phyloP scores from a whole-genome alignment of 2,888 invertebrate species.

The Autographa gamma region DNA sequence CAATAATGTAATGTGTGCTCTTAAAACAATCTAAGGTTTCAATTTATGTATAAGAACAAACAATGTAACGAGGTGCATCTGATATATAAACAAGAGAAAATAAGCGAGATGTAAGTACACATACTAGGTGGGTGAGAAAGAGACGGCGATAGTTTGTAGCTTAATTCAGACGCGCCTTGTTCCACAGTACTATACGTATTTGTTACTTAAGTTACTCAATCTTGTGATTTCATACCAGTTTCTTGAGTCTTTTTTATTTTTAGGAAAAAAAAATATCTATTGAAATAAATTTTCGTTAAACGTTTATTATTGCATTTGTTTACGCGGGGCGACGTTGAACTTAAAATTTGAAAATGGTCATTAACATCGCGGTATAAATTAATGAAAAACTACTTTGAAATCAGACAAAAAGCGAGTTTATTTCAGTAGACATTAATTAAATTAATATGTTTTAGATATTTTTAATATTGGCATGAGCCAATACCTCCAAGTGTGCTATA shows the following conservation, averaged over 20 bases:
- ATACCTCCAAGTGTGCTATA: slow-evolving; percentile 39
- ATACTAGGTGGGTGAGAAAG: neutral
- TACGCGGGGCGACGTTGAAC: neutral
- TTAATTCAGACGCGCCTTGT: neutral
- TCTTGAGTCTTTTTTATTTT: neutral
- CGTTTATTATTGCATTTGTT: neutral
- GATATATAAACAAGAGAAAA: neutral
- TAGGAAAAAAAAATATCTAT: neutral
- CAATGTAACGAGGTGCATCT: neutral
- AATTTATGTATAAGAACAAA: neutral
- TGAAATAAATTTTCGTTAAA: neutral
- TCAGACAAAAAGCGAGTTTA: neutral
- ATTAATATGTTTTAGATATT: neutral
- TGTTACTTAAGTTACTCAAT: neutral
- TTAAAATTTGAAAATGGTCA: neutral
- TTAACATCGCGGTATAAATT: neutral
- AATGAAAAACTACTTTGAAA: neutral
- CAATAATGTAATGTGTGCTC: neutral
- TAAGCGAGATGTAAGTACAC: neutral
- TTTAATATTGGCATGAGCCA: neutral
- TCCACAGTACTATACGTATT: neutral
- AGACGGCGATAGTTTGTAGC: neutral
- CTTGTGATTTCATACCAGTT: neutral
- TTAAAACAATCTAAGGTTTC: neutral
- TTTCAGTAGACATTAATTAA: neutral